Evolutionary conservation across 2,113 vertebrate species (phyloP).

Genomic region (Eubucco bourcierii): DNA sequence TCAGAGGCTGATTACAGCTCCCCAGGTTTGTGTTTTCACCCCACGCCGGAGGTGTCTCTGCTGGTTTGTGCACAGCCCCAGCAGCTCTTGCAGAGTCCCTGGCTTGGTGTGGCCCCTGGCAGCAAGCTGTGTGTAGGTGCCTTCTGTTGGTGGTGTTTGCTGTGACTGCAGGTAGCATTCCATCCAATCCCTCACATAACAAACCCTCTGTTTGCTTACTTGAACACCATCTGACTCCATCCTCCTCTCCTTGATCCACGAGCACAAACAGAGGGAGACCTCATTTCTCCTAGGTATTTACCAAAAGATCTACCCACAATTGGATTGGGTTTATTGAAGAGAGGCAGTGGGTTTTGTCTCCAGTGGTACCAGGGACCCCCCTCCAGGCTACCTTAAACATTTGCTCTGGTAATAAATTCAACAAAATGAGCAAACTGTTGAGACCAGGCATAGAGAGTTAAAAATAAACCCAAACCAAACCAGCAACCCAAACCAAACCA

Average conservation of each 20-base stretch:
- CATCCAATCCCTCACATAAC: background rate
- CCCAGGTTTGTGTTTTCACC: background rate
- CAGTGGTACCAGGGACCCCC: background rate
- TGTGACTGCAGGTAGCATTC: background rate
- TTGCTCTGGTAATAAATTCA: background rate
- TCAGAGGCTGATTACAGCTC: background rate
- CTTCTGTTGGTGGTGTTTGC: background rate
- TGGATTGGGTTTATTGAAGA: slow-evolving; percentile 53
- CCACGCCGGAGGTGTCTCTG: background rate
- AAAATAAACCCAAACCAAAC: background rate
- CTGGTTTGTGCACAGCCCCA: background rate
- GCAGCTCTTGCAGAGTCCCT: background rate
- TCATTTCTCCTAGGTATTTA: slow-evolving; percentile 47
- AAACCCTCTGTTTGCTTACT: slow-evolving; percentile 6
- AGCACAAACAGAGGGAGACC: background rate
- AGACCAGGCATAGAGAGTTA: background rate
- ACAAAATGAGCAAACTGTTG: background rate
- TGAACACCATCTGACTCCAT: background rate
- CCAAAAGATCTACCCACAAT: slow-evolving; percentile 50
- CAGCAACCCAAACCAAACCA: background rate
- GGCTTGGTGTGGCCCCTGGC: background rate
- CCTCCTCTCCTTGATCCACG: background rate
- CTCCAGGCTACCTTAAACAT: background rate
- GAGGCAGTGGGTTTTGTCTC: background rate
- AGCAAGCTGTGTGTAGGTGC: fast-evolving